Percentiles rank a stretch among this genome's conserved stretches.
Evolutionary conservation across 2,113 vertebrate genomes (phyloP).

Genomic region (Burhinus oedicnemus): DNA sequence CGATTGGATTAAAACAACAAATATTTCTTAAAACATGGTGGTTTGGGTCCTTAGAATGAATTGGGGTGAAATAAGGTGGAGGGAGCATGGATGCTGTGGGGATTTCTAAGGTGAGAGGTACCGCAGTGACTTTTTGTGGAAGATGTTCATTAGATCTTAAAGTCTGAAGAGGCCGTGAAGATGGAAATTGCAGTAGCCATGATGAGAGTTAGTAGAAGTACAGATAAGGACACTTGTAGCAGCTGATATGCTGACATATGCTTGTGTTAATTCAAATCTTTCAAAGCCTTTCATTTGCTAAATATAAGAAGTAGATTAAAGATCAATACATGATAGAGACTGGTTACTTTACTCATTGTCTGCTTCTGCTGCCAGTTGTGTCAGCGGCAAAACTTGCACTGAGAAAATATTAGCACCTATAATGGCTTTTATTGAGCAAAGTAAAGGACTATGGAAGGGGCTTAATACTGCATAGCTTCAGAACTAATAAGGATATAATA

Average conservation of each 20-base stretch:
- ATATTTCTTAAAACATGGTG: neutral
- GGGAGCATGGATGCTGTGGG: neutral
- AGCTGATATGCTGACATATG: neutral
- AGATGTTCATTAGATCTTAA: neutral
- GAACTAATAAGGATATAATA: neutral
- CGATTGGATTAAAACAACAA: neutral
- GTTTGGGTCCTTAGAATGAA: neutral
- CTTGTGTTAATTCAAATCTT: neutral
- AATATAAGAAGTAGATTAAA: neutral
- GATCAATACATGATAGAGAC: neutral
- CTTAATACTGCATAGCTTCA: neutral
- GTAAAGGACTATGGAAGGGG: neutral
- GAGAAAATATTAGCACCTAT: neutral
- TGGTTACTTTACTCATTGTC: neutral
- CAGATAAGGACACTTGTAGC: neutral
- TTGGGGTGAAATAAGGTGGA: neutral
- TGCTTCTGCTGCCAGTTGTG: neutral
- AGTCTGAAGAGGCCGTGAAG: neutral
- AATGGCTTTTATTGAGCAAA: neutral
- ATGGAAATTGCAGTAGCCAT: neutral
- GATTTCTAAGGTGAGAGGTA: neutral
- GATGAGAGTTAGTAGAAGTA: neutral
- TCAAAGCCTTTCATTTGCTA: neutral
- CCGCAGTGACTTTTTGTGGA: neutral
- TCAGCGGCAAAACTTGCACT: neutral